Percentiles rank a stretch among this genome's conserved stretches.
Evolutionary conservation across 2,113 vertebrate genomes (phyloP).

Genomic region (Verasper variegatus): DNA sequence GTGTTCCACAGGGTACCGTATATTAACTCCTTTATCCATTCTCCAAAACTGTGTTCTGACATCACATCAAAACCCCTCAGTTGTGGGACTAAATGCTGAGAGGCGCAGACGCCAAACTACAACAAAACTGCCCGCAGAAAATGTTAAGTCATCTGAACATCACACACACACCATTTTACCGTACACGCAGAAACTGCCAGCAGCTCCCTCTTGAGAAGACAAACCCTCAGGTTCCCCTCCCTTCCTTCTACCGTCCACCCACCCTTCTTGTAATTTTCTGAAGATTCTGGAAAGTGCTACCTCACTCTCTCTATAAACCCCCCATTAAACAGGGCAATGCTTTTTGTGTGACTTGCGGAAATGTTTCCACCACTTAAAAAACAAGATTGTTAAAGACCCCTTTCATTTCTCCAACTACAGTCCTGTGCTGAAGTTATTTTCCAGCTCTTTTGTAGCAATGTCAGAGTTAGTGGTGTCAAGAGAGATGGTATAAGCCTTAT

Average conservation of each 20-base stretch:
- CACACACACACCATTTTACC: constrained; percentile 22
- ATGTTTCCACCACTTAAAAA: constrained; percentile 49
- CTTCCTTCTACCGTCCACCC: constrained; percentile 6
- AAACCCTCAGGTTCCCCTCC: constrained; percentile 40
- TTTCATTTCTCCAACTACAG: constrained; percentile 22
- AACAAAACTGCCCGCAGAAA: constrained; percentile 45
- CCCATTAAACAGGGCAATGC: constrained; percentile 28
- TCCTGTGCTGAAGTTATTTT: not conserved
- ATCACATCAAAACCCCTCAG: constrained; percentile 27
- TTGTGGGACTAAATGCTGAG: not conserved
- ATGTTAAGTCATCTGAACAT: constrained; percentile 35
- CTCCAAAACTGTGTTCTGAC: constrained; percentile 9
- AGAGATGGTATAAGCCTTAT: not conserved
- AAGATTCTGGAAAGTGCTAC: constrained; percentile 74
- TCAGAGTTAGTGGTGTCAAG: constrained; percentile 6
- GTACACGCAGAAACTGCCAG: constrained; percentile 39
- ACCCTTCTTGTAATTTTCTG: constrained; percentile 61
- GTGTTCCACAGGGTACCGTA: not conserved
- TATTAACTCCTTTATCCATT: not conserved
- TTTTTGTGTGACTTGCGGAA: constrained; percentile 49
- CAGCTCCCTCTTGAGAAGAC: constrained; percentile 51
- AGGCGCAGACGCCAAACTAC: constrained; percentile 29
- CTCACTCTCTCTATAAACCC: constrained; percentile 73
- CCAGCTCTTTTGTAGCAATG: constrained; percentile 25
- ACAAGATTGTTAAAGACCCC: constrained; percentile 16